Base-by-base conservation (phyloP, 2,888 invertebrate genomes). In the Theretra japonica region DNA sequence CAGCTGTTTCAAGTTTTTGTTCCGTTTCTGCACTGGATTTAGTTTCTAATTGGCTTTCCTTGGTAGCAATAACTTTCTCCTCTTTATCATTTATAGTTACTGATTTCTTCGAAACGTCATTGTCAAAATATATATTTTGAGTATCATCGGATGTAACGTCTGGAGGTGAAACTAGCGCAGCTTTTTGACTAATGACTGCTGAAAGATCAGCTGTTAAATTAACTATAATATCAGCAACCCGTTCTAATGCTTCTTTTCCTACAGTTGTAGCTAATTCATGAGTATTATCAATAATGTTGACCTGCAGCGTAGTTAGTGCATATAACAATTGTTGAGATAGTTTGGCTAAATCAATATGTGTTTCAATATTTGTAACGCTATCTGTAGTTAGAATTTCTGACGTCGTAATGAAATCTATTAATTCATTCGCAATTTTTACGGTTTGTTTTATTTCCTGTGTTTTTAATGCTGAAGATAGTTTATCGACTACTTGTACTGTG, bases 261-360 rank as follows among this genome's bases (percentile, higher is more conserved):
- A 83, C 58, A 0, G 74, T 30, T 5, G 78, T 59, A 17, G 73
- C 48, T 0, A 86, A 73, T 30, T 80, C 78, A 68, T 82, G 75
- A 4, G 80, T 77, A 69, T 75, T 82, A 53, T 87, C 86, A 3
- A 86, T 69, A 41, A 78, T 75, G 72, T 81, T 79, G 4, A 73
- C 78, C 69, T 71, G 70, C 23, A 71, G 19, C n/a, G 25, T 23
- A 23, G 19, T 71, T 6, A 71, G 11, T 4, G 70, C 56, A 53
- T 56, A 17, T 30, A 33, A 53, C 25, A 71, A 25, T 23, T 41
- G 19, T 56, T 65, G 65, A n/a, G 33, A 41, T 21, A 71, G 28
- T 65, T 53, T n/a, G 6, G 50, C 30, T 56, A 53, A 30, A 7
- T 56, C 25, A 23, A 25, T 30, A 17, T 8, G 17, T 11, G 4